Conservation (phyloP, 2,113 vertebrate species). For the Sterrhoptilus dennistouni region DNA sequence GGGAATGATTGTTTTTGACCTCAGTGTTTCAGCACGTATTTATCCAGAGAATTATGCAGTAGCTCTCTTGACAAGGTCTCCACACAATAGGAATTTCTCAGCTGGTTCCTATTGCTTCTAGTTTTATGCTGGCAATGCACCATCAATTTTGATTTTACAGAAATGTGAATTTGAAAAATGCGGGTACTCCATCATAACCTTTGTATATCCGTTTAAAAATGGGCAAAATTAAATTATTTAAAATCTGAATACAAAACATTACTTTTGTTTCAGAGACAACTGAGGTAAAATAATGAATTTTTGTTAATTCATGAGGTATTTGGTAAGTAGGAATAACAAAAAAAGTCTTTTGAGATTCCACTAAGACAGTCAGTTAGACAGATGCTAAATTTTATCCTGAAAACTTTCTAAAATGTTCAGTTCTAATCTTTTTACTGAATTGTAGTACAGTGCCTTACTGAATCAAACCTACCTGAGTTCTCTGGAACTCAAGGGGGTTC, state of each 20-base stretch:
- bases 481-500: neutral
- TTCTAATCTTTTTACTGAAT: neutral
- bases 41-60: neutral
- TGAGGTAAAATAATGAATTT: neutral
- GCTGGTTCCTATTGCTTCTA: neutral
- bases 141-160: neutral
- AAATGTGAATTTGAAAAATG: neutral
- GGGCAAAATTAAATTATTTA: neutral
- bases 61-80: neutral
- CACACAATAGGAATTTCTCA: neutral
- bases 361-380: neutral
- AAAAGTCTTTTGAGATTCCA: neutral
- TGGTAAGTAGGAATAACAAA: neutral
- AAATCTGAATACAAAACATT: neutral
- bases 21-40: neutral
- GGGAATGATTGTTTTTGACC: neutral
- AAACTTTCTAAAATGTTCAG: neutral
- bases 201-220: neutral
- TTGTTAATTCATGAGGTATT: neutral
- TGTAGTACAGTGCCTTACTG: neutral
- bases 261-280: neutral
- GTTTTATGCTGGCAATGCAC: neutral
- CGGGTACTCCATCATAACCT: neutral
- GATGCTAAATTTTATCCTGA: neutral
- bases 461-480: neutral